Base-by-base conservation (phyloP, 2,113 vertebrate genomes). In the Anoura caudifer region DNA sequence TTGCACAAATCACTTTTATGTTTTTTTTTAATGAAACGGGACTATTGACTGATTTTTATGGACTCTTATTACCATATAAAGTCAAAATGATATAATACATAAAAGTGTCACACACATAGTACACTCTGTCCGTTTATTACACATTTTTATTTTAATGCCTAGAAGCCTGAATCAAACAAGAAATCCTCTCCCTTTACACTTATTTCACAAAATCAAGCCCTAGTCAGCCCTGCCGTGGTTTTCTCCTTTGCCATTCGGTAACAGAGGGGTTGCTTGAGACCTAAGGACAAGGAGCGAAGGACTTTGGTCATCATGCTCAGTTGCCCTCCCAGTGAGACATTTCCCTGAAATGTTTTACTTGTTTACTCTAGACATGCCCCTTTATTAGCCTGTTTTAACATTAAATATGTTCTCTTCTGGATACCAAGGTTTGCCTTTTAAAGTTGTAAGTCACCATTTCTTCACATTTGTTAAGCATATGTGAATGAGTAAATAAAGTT, bases 401-500 rank as follows among this genome's bases (percentile, higher is more conserved):
- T 95, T 94, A 95, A 95, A 31, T 73, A 47, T 45, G 20, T 70
- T 84, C 52, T 97, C 45, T 91, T 20, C 4, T 83, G 36, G 52
- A 95, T 19, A 93, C 80, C 90, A 80, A 92, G 75, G 90, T 95
- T 70, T 92, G n/a, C 50, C 20, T 90, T 81, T 56, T 79, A 69
- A 93, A 87, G 5, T n/a, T 50, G 82, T 65, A n/a, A 86, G 41
- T 81, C 7, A 80, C 69, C 26, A 43, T 82, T n/a, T 94, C 31
- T 73, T 80, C 84, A 85, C 33, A 50, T 73, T 54, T 76, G 52
- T 61, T 56, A 67, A 84, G 31, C 72, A 2, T 80, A 11, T 36
- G 10, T 47, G 50, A 79, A 88, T 15, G 45, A 77, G 22, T 90
- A 43, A 87, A 59, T 83, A 50, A 81, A 76, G 13, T 22, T 63